Conservation (phyloP, 2,888 invertebrate genomes). For the Sthenelais limicola region DNA sequence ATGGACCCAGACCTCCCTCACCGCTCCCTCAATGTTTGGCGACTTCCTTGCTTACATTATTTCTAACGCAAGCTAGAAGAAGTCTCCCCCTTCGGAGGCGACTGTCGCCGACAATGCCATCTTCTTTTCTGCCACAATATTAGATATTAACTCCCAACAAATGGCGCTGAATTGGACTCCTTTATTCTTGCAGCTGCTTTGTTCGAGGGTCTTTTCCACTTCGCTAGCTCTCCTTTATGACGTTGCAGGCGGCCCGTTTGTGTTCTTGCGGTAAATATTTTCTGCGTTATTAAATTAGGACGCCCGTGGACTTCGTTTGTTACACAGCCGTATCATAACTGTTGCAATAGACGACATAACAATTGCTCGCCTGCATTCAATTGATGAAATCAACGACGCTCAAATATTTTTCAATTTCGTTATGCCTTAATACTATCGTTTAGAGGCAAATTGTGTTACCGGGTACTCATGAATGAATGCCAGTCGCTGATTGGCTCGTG, state of each 20-base stretch:
- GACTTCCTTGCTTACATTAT: not conserved
- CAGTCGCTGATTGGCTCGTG: slow-evolving; percentile 10
- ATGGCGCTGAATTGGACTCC: slow-evolving; percentile 21
- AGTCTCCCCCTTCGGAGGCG: too few species aligned
- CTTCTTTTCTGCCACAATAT: not conserved
- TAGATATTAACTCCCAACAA: slow-evolving; percentile 14
- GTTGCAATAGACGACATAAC: slow-evolving; percentile 28
- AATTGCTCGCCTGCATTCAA: slow-evolving; percentile 34
- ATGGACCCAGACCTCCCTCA: not conserved
- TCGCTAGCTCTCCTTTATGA: slow-evolving; percentile 1
- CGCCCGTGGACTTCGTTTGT: slow-evolving; percentile 30
- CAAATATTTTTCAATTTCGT: slow-evolving; percentile 44
- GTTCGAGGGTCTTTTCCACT: not conserved
- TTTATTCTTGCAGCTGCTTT: slow-evolving; percentile 15
- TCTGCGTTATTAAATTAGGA: slow-evolving; percentile 28
- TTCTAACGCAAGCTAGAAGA: too few species aligned
- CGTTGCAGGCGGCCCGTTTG: slow-evolving; percentile 31
- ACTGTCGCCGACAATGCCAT: not conserved
- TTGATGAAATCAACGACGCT: slow-evolving; percentile 42
- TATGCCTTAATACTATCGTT: slow-evolving; percentile 39
- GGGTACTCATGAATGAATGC: slow-evolving; percentile 23
- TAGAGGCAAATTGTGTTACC: slow-evolving; percentile 32
- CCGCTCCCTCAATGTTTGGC: not conserved
- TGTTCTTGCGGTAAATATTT: slow-evolving; percentile 36
- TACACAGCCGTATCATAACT: slow-evolving; percentile 40